Percentiles rank a stretch among this genome's conserved stretches.
These are phyloP conservation scores for Hemibagrus wyckioides DNA, from an alignment of 2,113 vertebrate species.

Conservation along the genomic window DNA sequence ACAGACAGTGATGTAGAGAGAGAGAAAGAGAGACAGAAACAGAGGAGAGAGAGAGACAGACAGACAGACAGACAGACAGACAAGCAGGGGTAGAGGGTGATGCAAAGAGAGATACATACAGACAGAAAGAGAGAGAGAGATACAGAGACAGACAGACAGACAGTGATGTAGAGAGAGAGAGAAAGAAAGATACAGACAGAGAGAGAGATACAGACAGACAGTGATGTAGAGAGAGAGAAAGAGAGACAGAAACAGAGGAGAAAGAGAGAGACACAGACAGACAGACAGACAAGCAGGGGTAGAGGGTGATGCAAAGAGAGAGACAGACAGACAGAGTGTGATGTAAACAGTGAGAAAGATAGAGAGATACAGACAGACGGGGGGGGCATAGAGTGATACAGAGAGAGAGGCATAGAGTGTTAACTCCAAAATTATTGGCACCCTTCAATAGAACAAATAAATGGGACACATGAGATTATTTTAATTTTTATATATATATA, in stretches of 20 bases:
- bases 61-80: background rate
- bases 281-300: background rate
- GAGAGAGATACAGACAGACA: background rate
- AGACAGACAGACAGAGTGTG: background rate
- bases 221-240: background rate
- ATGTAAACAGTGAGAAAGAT: background rate
- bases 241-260: too few relatives aligned
- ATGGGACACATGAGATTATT: too few relatives aligned
- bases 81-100: too few relatives aligned
- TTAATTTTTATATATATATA: background rate
- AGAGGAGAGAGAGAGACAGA: too few relatives aligned
- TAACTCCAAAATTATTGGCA: background rate
- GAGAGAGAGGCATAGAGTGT: background rate
- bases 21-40: background rate
- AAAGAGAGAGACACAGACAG: background rate
- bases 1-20: background rate
- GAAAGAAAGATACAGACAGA: too few relatives aligned
- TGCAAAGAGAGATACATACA: background rate
- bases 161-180: background rate
- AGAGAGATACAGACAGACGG: background rate
- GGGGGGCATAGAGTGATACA: background rate
- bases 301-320: background rate
- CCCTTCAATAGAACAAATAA: background rate
- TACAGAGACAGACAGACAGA: background rate
- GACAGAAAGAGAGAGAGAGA: background rate